phyloP scores from a whole-genome alignment of 2,113 vertebrate genomes.

The Notothenia rossii region DNA sequence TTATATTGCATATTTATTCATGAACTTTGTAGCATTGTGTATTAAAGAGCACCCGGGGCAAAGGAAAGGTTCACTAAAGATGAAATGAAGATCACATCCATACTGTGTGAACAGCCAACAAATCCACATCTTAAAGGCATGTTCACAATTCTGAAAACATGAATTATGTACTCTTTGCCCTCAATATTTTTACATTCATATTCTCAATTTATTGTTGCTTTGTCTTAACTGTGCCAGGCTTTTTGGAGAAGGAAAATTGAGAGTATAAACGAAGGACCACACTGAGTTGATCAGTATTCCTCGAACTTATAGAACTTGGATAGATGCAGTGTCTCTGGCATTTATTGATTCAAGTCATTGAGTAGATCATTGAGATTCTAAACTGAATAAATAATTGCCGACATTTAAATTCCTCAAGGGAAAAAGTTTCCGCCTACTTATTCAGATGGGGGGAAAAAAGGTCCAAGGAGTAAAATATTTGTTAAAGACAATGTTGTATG shows the following conservation, averaged over 20 bases:
- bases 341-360: neutral
- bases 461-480: neutral
- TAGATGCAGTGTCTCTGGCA: neutral
- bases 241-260: neutral
- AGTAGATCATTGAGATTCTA: neutral
- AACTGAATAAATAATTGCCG: neutral
- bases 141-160: slow-evolving; percentile 18
- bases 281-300: neutral
- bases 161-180: slow-evolving; percentile 11
- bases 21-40: slow-evolving; percentile 18
- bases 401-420: slow-evolving; percentile 16
- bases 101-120: slow-evolving; percentile 2
- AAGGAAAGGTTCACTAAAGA: neutral
- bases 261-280: neutral
- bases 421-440: neutral
- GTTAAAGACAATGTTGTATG: neutral
- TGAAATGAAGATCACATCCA: neutral
- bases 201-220: slow-evolving; percentile 17
- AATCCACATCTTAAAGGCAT: slow-evolving; percentile 4
- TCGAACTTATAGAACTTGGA: neutral
- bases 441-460: neutral
- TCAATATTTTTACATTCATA: neutral
- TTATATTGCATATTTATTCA: slow-evolving; percentile 14
- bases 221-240: neutral
- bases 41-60: slow-evolving; percentile 8